Percentiles rank a stretch among this genome's conserved stretches.
These are phyloP conservation scores for Muraenolepis orangiensis DNA, from an alignment of 2,797 vertebrate species.

Conservation along the genomic window DNA sequence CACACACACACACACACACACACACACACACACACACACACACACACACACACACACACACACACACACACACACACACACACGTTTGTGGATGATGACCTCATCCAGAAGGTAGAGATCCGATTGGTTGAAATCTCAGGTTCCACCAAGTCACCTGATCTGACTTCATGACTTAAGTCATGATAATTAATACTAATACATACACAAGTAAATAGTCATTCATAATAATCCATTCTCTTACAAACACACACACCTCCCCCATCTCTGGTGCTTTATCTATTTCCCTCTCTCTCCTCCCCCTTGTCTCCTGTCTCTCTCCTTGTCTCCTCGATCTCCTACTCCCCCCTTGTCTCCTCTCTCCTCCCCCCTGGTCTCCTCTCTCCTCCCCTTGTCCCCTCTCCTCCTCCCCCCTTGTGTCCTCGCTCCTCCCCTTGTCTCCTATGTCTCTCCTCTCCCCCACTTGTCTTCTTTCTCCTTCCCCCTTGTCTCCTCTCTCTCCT, in stretches of 20 bases:
- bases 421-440: too few relatives aligned
- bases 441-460: not conserved
- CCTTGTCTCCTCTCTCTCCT: not conserved
- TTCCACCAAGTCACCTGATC: not conserved
- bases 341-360: conserved; percentile 25
- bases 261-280: not conserved
- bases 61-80: too few relatives aligned
- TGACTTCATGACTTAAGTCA: not conserved
- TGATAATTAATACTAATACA: not conserved
- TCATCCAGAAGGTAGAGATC: not conserved
- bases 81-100: too few relatives aligned
- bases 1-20: too few relatives aligned
- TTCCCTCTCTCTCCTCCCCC: conserved; percentile 24
- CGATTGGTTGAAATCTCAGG: not conserved
- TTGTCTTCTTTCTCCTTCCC: conserved; percentile 10
- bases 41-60: too few relatives aligned
- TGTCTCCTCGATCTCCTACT: conserved; percentile 15
- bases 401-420: not conserved
- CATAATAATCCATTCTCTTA: not conserved
- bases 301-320: not conserved
- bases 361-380: not conserved
- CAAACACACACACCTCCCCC: not conserved
- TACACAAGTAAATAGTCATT: not conserved
- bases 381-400: too few relatives aligned
- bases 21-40: too few relatives aligned